Evolutionary conservation across 2,888 invertebrate species (phyloP).

Genomic region (Pachydiplax longipennis): DNA sequence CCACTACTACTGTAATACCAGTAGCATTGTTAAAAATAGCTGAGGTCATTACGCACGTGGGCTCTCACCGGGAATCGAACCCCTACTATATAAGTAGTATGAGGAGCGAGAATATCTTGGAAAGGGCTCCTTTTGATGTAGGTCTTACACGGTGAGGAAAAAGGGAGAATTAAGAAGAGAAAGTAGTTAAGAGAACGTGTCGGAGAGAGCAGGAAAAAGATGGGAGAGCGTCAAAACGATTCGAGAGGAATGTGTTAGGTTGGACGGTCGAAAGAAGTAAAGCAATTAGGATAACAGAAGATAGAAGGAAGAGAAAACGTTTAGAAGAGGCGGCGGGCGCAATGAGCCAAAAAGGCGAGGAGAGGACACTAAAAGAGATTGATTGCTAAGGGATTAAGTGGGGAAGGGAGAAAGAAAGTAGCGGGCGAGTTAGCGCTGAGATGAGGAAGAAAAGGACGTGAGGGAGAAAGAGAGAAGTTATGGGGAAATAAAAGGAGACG

Average conservation of each 20-base stretch:
- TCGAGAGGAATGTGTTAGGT: background rate
- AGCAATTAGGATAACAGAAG: background rate
- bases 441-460: background rate
- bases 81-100: no score
- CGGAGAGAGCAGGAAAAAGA: background rate
- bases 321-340: background rate
- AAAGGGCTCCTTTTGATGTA: background rate
- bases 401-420: background rate
- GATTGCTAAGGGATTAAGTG: background rate
- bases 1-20: no score
- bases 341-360: background rate
- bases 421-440: background rate
- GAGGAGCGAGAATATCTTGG: background rate
- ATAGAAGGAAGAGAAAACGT: background rate
- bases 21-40: no score
- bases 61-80: no score
- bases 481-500: background rate
- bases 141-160: background rate
- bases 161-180: background rate
- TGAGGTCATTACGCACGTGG: no score
- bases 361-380: background rate
- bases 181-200: background rate
- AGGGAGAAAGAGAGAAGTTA: background rate
- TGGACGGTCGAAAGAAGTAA: background rate
- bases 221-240: background rate